Conservation (phyloP, 2,113 vertebrate genomes). For the Oriolus oriolus region DNA sequence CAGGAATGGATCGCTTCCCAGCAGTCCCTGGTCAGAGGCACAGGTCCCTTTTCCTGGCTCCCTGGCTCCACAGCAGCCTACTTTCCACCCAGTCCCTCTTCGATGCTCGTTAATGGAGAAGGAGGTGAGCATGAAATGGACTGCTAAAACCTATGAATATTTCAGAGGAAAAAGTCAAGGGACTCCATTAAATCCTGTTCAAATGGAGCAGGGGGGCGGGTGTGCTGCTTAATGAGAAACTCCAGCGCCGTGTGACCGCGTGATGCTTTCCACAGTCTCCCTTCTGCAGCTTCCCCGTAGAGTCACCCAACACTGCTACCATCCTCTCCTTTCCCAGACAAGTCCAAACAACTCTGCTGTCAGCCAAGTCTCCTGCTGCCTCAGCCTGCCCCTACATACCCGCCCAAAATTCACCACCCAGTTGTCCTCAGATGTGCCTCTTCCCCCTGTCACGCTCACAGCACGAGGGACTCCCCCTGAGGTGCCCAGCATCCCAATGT, state of each 20-base stretch:
- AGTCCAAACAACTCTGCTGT: not conserved
- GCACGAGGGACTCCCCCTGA: not conserved
- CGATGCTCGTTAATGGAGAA: slow-evolving; percentile 52
- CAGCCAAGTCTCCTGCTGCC: not conserved
- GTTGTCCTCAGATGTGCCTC: not conserved
- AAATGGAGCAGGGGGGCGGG: slow-evolving; percentile 35
- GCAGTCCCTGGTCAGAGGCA: not conserved
- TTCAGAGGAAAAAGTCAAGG: slow-evolving; percentile 69
- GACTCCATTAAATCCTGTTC: slow-evolving; percentile 68
- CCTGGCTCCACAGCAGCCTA: not conserved
- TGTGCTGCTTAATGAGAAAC: slow-evolving; percentile 42
- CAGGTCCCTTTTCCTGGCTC: not conserved
- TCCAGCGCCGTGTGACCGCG: not conserved
- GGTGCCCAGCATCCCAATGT: not conserved
- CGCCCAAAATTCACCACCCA: not conserved
- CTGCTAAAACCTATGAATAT: slow-evolving; percentile 73
- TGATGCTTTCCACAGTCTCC: not conserved
- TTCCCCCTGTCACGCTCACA: accelerated
- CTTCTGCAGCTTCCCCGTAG: accelerated
- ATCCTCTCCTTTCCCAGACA: not conserved
- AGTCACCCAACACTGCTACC: not conserved
- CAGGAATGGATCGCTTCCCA: not conserved
- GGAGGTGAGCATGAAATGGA: slow-evolving; percentile 61
- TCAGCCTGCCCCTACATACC: not conserved
- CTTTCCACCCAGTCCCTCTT: slow-evolving; percentile 8